These are phyloP conservation scores for Steinernema carpocapsae DNA, from an alignment of 2,888 invertebrate genomes.

Conservation along the genomic window DNA sequence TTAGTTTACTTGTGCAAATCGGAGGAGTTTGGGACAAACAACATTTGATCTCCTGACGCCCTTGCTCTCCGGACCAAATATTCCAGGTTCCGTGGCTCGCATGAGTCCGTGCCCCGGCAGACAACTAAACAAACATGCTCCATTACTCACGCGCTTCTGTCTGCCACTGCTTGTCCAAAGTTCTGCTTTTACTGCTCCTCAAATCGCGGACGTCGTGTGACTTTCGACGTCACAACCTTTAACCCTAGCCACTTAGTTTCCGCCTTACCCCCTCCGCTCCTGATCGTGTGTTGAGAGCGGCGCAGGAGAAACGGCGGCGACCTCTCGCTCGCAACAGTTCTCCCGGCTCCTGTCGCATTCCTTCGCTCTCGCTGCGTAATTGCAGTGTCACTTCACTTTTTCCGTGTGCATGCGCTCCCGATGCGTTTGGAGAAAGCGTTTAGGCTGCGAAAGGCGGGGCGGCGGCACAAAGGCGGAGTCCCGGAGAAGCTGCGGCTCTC, in stretches of 20 bases:
- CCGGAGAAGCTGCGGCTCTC: background rate
- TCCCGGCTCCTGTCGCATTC: background rate
- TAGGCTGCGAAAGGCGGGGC: slow-evolving; percentile 10
- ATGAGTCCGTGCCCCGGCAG: too few species aligned
- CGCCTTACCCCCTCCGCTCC: background rate
- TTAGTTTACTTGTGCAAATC: too few species aligned
- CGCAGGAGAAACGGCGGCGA: background rate
- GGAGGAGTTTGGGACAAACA: too few species aligned
- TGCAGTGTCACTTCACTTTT: slow-evolving; percentile 11
- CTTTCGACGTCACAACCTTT: background rate
- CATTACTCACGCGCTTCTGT: slow-evolving; percentile 3
- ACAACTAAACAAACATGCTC: background rate
- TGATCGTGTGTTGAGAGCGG: background rate
- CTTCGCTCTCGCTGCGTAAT: background rate
- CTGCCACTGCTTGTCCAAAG: background rate
- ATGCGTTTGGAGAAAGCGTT: slow-evolving; percentile 12
- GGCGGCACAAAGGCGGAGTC: background rate
- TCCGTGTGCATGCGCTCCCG: background rate
- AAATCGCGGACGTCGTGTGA: background rate
- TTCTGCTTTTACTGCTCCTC: background rate
- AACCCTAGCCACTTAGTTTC: background rate
- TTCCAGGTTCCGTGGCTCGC: too few species aligned
- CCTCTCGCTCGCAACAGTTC: slow-evolving; percentile 5
- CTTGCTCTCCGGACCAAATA: too few species aligned
- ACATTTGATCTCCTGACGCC: too few species aligned